Evolutionary conservation across 2,888 invertebrate species (phyloP).

Genomic region (Orthosia cruda): DNA sequence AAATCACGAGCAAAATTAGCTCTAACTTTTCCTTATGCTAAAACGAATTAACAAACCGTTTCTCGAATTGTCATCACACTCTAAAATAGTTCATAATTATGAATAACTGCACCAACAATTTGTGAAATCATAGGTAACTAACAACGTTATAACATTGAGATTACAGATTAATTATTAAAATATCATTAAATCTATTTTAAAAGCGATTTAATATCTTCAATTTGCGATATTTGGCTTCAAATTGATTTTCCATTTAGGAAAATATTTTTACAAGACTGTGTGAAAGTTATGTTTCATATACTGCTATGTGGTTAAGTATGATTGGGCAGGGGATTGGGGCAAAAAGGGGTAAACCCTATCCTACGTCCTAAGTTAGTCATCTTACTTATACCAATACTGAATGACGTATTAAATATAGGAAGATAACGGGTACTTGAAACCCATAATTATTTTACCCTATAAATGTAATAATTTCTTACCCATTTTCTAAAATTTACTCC

Average conservation of each 20-base stretch:
- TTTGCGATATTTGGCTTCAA: conserved; percentile 89
- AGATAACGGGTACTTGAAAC: conserved; percentile 15
- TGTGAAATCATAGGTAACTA: conserved; percentile 88
- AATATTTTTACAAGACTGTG: conserved; percentile 66
- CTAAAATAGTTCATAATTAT: conserved; percentile 47
- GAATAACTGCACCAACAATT: conserved; percentile 83
- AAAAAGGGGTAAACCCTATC: conserved; percentile 34
- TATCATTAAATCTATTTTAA: conserved; percentile 79
- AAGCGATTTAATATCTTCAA: conserved; percentile 78
- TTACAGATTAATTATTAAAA: conserved; percentile 79
- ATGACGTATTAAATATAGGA: conserved; percentile 52
- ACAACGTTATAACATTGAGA: conserved; percentile 83
- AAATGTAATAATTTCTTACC: conserved; percentile 10
- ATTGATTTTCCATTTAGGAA: conserved; percentile 77
- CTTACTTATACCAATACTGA: conserved; percentile 42
- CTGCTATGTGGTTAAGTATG: conserved; percentile 21
- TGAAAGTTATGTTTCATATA: conserved; percentile 73
- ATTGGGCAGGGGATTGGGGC: conserved; percentile 9
- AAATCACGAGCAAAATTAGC: conserved; percentile 17
- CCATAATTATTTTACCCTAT: conserved; percentile 32
- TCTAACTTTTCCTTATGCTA: conserved; percentile 26
- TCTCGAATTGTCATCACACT: conserved; percentile 56
- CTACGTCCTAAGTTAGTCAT: conserved; percentile 50
- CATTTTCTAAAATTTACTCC: conserved; percentile 8
- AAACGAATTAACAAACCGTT: conserved; percentile 48